Base-by-base conservation (phyloP, 2,888 invertebrate genomes). In the Aporophyla lueneburgensis region DNA sequence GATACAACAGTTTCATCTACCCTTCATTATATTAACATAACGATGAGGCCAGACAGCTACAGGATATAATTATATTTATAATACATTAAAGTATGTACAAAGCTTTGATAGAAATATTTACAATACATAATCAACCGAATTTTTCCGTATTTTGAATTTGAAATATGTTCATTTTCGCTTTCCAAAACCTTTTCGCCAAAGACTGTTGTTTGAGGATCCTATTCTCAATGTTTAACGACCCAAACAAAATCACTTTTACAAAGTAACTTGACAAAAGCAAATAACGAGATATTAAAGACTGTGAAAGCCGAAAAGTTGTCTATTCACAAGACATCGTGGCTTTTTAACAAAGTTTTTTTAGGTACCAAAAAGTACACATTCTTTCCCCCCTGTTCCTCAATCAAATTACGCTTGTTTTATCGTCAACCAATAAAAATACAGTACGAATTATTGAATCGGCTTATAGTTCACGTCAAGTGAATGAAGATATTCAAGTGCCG, bases 401-500 rank as follows among this genome's bases (percentile, higher is more conserved):
- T 81, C 53, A 71, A 76, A 73, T 74, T 61, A 63, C 53, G 54
- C 54, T 82, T 80, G 74, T 68, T 79, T 74, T 72, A 67, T 61
- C 53, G 2, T 71, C 67, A 72, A 74, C 43, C 54, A 67, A 62
- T 76, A 75, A 65, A 70, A 78, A 76, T 69, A 86, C 72, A 76
- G 78, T 73, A 74, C 12, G 53, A 72, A 59, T 73, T 78, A 77
- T 86, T 85, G 82, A 86, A 67, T 67, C 68, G n/a, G 53, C 65
- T 81, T 71, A 69, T 71, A 59, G 21, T 76, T 71, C 54, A 63
- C 40, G 78, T 71, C 5, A 72, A 1, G 12, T 77, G 65, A 66
- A 49, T 56, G 62, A 24, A 63, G 67, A 71, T 70, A 83, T 90
- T 96, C 94, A 96, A 87, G 96, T 95, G 76, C 93, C 95, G 49